Evolutionary conservation across 2,888 invertebrate genomes (phyloP).

Genomic region (Thymelicus lineola): DNA sequence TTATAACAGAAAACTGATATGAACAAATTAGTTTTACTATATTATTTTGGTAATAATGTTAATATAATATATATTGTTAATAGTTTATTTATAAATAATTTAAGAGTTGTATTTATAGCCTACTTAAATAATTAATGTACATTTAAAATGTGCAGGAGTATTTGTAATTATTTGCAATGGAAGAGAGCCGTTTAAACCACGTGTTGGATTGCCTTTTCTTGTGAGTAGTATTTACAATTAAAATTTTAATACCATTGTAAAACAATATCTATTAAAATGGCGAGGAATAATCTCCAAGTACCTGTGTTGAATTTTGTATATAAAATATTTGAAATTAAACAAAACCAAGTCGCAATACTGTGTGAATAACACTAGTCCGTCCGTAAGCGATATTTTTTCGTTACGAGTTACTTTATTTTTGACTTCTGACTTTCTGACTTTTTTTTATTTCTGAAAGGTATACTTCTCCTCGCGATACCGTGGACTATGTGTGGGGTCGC

Average conservation of each 20-base stretch:
- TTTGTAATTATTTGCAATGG: slow-evolving; percentile 48
- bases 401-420: no score
- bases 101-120: neutral
- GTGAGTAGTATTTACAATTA: slow-evolving; percentile 55
- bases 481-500: slow-evolving; percentile 65
- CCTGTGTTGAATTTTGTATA: no score
- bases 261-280: no score
- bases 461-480: slow-evolving; percentile 69
- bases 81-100: neutral
- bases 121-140: neutral
- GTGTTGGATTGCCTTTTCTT: slow-evolving; percentile 58
- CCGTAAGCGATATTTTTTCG: no score
- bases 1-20: neutral
- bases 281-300: no score
- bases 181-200: slow-evolving; percentile 61
- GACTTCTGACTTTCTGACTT: no score
- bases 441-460: slow-evolving; percentile 52
- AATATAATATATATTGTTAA: neutral
- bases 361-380: no score
- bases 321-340: no score
- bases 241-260: no score
- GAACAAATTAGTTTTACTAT: neutral
- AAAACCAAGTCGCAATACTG: no score
- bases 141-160: slow-evolving; percentile 23
- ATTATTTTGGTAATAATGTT: slow-evolving; percentile 1